A percentile compares a stretch with the other conserved stretches of the same genome.
Evolutionary conservation across 2,888 invertebrate genomes (phyloP).

Genomic region (Zaprionus lineosus): DNA sequence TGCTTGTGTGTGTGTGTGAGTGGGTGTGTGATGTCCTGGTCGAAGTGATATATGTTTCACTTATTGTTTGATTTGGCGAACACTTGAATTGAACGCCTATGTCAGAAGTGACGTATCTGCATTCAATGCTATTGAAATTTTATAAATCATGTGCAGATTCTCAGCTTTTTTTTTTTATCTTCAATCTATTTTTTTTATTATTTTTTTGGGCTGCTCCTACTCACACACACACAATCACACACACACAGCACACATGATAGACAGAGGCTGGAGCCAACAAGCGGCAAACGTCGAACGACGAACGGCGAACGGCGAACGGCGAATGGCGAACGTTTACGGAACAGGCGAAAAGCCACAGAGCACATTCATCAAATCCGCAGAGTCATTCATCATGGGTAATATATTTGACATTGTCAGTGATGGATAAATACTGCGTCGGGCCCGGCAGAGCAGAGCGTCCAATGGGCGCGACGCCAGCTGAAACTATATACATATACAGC

Average conservation of each 20-base stretch:
- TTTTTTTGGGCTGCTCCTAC: constrained; percentile 1
- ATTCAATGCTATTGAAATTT: constrained; percentile 68
- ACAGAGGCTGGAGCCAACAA: too few relatives aligned
- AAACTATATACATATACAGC: constrained; percentile 4
- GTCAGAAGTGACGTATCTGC: constrained; percentile 63
- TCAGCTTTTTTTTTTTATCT: constrained; percentile 12
- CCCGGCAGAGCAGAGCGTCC: constrained; percentile 33
- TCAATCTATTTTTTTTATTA: constrained; percentile 6
- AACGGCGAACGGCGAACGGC: background rate
- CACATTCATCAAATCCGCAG: constrained; percentile 78
- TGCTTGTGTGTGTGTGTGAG: too few relatives aligned
- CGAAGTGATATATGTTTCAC: constrained; percentile 18
- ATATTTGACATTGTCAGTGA: constrained; percentile 79
- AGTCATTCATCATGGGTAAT: constrained; percentile 80
- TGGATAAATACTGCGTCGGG: constrained; percentile 72
- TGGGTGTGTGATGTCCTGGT: background rate
- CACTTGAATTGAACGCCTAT: constrained; percentile 45
- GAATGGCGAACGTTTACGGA: constrained; percentile 39
- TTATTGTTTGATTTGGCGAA: constrained; percentile 60
- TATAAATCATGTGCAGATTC: constrained; percentile 78
- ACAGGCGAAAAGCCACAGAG: constrained; percentile 71
- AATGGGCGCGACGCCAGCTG: constrained; percentile 24
- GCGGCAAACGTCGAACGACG: background rate
- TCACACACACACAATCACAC: constrained; percentile 1
- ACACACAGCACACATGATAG: background rate